Base-by-base conservation (phyloP, 2,113 vertebrate species). In the Cochlearius cochlearius region DNA sequence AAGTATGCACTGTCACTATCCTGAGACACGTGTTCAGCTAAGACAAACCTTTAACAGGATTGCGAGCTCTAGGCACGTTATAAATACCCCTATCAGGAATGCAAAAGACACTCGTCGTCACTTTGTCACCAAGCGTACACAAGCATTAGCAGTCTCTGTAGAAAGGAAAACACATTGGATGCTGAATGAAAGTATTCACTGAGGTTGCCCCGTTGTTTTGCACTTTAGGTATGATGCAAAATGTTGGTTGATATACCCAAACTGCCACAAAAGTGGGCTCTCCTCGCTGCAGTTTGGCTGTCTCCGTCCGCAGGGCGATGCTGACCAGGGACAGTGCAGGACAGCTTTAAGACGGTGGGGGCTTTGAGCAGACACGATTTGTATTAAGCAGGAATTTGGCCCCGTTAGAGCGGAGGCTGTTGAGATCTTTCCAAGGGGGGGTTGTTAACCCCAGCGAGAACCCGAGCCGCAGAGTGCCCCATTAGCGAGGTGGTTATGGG, bases 41-140 rank as follows among this genome's bases (percentile, higher is more conserved):
- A 68, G 80, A 47, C 78, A 93, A 73, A 34, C 43, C 94, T 53
- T 20, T 75, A 78, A 88, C 74, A 90, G 88, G 96, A 88, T 86
- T 97, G 75, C 2, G 32, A 69, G 84, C 74, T 75, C 92, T 60
- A 62, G 81, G 68, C 29, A 26, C 30, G 60, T 72, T 95, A 81
- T 83, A 97, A 97, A 95, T 94, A 69, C 50, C 27, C 41, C 10
- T 20, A 3, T 17, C 11, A 4, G 91, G 82, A 29, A 22, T 0
- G 5, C 11, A 30, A 21, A 10, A 20, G 69, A 67, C 36, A 9
- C 69, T 64, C 79, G 2, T 5, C 21, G 53, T 36, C 76, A 20
- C 63, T 41, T 36, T 90, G 75, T 41, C 59, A 58, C 74, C 4
- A 3, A 27, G 76, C 62, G 50, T 13, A 30, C 26, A 1, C 66